Evolutionary conservation across 2,113 vertebrate species (phyloP), one percentile per base, ranked within the genome.

Genomic region (Mixornis gularis): DNA sequence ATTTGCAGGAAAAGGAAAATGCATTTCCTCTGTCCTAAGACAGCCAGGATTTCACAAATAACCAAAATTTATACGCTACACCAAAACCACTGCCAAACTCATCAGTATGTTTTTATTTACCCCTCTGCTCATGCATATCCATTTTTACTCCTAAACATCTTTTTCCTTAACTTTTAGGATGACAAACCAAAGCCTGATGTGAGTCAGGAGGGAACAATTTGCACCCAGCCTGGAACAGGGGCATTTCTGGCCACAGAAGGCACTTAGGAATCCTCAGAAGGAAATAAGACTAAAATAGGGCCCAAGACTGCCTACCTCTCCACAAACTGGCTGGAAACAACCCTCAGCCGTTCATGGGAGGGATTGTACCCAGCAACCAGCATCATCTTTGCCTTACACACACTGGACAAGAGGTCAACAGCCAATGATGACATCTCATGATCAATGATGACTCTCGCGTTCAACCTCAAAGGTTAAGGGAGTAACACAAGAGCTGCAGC

Each of bases 121-220:
- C 17, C 4, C 2, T 56, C 22, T 40, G 1, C 2, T 62, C 27
- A 21, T 1, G 15, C 48, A 60, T 10, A 49, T 6, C 22, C 41
- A 32, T 60, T 88, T 53, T 66, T 34, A 32, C 25, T 44, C 74
- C 38, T 44, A 55, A 64, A 77, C 21, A 56, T 43, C 21, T 18
- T 93, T 65, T 36, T 82, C 38, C 59, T 79, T 46, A 51, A 70
- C 34, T 20, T 56, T 74, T 43, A 49, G 7, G 30, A 56, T 6
- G 21, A 52, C 30, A 89, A 77, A 71, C 13, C 40, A 43, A 26
- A 89, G 38, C 46, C 59, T 58, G 56, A 77, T 0, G 0, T 4
- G 30, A 79, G 27, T 32, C 62, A 29, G 22, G 24, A 91, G 34
- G 29, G 34, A 89, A 53, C 30, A 58, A 13, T 13, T 62, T 80